Evolutionary conservation across 1,140 invertebrate species (phyloP).

Genomic region (Kradibia gibbosae): DNA sequence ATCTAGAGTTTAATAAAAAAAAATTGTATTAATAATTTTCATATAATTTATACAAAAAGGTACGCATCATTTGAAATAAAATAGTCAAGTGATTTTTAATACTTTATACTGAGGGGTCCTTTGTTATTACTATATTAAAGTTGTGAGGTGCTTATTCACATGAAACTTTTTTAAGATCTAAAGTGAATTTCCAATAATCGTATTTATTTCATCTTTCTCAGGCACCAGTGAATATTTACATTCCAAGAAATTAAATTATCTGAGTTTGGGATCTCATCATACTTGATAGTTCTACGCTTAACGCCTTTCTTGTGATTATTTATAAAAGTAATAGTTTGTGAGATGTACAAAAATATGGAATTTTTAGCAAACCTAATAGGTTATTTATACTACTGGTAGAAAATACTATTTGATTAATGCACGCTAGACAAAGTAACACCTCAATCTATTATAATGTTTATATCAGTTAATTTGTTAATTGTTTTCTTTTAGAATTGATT

Average conservation of each 20-base stretch:
- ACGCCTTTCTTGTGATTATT: not conserved
- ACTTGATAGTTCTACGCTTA: not conserved
- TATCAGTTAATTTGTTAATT: not conserved
- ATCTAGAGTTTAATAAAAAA: too few species aligned
- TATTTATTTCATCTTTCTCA: constrained; percentile 56
- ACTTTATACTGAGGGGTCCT: not conserved
- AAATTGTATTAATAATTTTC: constrained; percentile 40
- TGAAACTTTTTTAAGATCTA: constrained; percentile 31
- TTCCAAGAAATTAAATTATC: constrained; percentile 43
- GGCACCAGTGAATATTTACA: constrained; percentile 72
- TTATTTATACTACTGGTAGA: constrained; percentile 42
- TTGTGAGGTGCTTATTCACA: not conserved
- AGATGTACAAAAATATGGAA: constrained; percentile 62
- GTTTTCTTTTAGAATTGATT: not conserved
- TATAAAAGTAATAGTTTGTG: constrained; percentile 58
- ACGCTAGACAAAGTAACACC: constrained; percentile 47
- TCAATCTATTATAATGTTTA: not conserved
- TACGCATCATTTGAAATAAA: constrained; percentile 9
- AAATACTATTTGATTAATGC: constrained; percentile 59
- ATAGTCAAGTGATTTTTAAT: not conserved
- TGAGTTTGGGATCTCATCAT: constrained; percentile 24
- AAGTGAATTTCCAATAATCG: constrained; percentile 19
- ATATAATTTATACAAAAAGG: constrained; percentile 43
- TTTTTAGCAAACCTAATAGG: constrained; percentile 55
- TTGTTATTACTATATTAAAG: not conserved